Evolutionary conservation across 1,140 invertebrate species (phyloP).

Genomic region (Potamilus streckersoni): DNA sequence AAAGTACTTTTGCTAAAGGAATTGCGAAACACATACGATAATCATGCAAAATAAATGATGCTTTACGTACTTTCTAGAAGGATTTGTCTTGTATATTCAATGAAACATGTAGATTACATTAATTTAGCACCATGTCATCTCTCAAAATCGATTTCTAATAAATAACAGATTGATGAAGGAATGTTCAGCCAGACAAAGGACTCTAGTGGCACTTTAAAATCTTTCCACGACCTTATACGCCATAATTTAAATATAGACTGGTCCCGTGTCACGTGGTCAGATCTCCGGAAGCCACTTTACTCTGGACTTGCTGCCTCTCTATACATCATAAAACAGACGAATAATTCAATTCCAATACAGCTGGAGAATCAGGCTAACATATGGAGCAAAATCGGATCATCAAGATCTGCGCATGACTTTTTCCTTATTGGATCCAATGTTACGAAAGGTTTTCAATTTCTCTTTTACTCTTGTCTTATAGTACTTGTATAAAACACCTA

Average conservation of each 20-base stretch:
- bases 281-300: constrained; percentile 54
- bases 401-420: constrained; percentile 6
- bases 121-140: too few species aligned
- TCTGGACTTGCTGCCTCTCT: constrained; percentile 52
- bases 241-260: constrained; percentile 51
- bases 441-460: neutral
- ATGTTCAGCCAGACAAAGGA: constrained; percentile 16
- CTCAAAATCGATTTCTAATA: too few species aligned
- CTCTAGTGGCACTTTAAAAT: neutral
- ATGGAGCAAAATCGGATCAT: constrained; percentile 8
- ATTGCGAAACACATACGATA: too few species aligned
- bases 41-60: too few species aligned
- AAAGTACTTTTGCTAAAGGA: too few species aligned
- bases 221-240: constrained; percentile 18
- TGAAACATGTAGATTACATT: too few species aligned
- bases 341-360: constrained; percentile 15
- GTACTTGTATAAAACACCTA: too few species aligned
- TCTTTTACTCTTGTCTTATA: neutral
- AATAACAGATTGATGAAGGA: constrained; percentile 17
- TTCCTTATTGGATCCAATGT: neutral
- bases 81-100: too few species aligned
- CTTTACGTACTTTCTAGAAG: too few species aligned
- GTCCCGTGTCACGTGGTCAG: constrained; percentile 47
- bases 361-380: constrained; percentile 9
- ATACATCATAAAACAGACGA: constrained; percentile 28